A percentile compares a stretch with the other conserved stretches of the same genome.
Evolutionary conservation across 2,113 vertebrate species (phyloP).

Genomic region (Sylvietta virens): DNA sequence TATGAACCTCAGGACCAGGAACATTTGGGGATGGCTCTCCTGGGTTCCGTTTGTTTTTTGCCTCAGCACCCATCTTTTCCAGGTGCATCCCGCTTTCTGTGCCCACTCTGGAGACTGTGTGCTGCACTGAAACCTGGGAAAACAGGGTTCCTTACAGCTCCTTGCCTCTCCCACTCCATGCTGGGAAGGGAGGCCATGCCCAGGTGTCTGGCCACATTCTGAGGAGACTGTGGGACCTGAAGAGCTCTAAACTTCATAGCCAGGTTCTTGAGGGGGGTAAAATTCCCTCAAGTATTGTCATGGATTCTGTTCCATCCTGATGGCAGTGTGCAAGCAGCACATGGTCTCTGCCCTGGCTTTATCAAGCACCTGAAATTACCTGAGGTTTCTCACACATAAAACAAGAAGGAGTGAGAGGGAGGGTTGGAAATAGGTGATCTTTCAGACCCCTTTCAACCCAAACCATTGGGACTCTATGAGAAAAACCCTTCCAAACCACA

Average conservation of each 20-base stretch:
- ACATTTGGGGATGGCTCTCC: background rate
- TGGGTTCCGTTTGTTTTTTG: background rate
- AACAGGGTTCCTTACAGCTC: background rate
- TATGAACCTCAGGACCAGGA: accelerated
- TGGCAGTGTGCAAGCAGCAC: accelerated
- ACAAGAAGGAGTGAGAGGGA: background rate
- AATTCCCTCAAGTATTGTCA: background rate
- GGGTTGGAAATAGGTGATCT: accelerated
- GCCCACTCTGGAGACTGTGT: background rate
- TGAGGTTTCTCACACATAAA: background rate
- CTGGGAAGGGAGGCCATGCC: background rate
- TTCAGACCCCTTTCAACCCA: background rate
- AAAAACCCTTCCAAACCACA: background rate
- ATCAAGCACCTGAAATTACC: background rate
- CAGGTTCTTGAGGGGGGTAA: background rate
- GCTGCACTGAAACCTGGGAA: background rate
- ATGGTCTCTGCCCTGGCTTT: background rate
- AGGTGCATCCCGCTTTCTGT: background rate
- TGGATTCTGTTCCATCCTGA: accelerated
- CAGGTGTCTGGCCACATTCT: background rate
- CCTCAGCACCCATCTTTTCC: background rate
- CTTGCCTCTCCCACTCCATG: background rate
- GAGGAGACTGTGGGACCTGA: background rate
- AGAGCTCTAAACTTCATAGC: background rate
- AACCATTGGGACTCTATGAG: background rate